Conservation (phyloP, 1,140 invertebrate species). For the Steinernema feltiae region DNA sequence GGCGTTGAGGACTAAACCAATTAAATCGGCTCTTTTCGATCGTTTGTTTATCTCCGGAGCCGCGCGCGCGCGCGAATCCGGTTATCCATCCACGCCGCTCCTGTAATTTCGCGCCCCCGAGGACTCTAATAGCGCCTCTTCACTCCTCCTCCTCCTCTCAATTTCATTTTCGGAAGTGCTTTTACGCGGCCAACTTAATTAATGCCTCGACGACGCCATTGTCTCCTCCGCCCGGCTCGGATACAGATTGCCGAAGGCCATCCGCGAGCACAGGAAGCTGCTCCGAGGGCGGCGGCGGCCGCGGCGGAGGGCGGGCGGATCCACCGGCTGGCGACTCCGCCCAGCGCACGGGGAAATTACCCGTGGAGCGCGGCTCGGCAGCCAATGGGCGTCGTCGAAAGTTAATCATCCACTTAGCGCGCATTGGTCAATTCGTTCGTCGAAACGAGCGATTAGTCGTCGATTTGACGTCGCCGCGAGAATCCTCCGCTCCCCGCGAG, state of each 20-base stretch:
- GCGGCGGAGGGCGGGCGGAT: background rate
- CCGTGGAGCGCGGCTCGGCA: background rate
- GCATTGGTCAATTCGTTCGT: constrained; percentile 4
- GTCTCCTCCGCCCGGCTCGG: background rate
- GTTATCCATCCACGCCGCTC: constrained; percentile 1
- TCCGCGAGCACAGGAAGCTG: background rate
- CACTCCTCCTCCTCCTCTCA: background rate
- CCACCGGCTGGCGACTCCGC: background rate
- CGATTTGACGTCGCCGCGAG: constrained; percentile 12
- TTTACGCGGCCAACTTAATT: constrained; percentile 4
- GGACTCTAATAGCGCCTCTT: background rate
- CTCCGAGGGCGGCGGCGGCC: no score
- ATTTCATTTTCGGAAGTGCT: constrained; percentile 15
- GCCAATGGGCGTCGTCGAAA: constrained; percentile 12
- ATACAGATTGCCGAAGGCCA: constrained; percentile 12
- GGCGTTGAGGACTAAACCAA: background rate
- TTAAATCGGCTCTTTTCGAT: background rate
- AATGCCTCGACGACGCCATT: constrained; percentile 3
- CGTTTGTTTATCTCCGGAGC: background rate
- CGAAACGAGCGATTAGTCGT: constrained; percentile 15
- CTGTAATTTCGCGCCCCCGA: constrained; percentile 14
- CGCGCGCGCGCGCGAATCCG: background rate
- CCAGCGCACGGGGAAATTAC: constrained; percentile 3
- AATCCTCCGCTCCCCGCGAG: background rate
- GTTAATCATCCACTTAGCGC: constrained; percentile 13